phyloP scores from a whole-genome alignment of 37 sponge, comb jelly and placozoan genomes.

The Chondrosia reniformis region DNA sequence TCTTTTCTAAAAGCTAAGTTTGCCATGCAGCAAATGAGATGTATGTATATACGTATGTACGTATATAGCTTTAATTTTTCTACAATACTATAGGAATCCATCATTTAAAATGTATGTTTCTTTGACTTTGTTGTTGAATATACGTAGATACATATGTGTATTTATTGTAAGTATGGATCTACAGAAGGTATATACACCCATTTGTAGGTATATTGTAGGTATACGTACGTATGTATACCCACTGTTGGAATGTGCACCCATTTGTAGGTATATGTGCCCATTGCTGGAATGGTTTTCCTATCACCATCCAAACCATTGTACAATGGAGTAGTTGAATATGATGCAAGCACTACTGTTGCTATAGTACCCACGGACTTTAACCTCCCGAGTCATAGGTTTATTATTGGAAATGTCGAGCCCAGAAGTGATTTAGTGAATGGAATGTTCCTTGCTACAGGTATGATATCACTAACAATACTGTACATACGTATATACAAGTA shows the following conservation, averaged over 20 bases:
- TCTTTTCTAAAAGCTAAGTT: too few species aligned
- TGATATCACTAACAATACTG: not conserved
- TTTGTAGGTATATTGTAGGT: too few species aligned
- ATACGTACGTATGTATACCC: too few species aligned
- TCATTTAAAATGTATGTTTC: too few species aligned
- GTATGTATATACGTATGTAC: too few species aligned
- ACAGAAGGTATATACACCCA: too few species aligned
- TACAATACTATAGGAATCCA: too few species aligned
- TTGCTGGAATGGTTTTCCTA: slow-evolving; percentile 43
- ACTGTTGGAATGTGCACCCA: not conserved
- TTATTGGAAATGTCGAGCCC: slow-evolving; percentile 57
- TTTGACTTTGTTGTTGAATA: too few species aligned
- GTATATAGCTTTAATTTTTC: too few species aligned
- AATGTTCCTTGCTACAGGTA: slow-evolving; percentile 3
- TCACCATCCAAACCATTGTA: not conserved
- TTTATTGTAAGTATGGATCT: too few species aligned
- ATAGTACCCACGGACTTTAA: slow-evolving; percentile 55
- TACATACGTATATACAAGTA: slow-evolving; percentile 8
- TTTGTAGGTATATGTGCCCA: slow-evolving; percentile 55
- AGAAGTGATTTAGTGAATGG: not conserved
- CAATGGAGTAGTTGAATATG: not conserved
- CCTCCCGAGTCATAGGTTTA: slow-evolving; percentile 30
- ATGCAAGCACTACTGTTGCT: slow-evolving; percentile 12
- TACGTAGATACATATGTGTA: too few species aligned
- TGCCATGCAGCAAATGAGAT: too few species aligned